These are phyloP conservation scores for Ichneumon xanthorius DNA, from an alignment of 2,888 invertebrate species.

Conservation along the genomic window DNA sequence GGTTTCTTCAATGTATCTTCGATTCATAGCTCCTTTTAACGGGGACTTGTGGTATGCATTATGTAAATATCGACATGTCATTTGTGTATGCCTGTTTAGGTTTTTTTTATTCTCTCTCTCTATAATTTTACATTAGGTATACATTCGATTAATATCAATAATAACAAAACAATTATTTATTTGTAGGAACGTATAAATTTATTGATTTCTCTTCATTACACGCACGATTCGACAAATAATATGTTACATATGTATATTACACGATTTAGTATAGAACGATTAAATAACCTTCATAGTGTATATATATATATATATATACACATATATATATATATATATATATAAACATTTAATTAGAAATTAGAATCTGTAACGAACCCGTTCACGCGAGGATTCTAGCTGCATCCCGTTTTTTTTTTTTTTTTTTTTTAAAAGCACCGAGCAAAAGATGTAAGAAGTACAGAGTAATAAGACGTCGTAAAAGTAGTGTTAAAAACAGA, in stretches of 20 bases:
- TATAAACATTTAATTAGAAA: constrained; percentile 41
- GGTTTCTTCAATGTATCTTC: constrained; percentile 20
- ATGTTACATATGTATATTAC: constrained; percentile 61
- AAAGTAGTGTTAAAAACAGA: constrained; percentile 48
- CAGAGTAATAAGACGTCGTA: constrained; percentile 38
- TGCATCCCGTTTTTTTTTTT: constrained; percentile 20
- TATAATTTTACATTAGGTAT: constrained; percentile 12
- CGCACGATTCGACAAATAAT: constrained; percentile 54
- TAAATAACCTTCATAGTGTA: constrained; percentile 25
- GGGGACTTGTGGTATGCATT: constrained; percentile 19
- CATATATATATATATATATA: constrained; percentile 31
- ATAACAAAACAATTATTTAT: constrained; percentile 57
- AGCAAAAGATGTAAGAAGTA: constrained; percentile 32
- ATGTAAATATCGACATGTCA: constrained; percentile 52
- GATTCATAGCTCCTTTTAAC: constrained; percentile 17
- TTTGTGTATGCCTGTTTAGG: constrained; percentile 39
- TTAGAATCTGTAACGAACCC: constrained; percentile 52
- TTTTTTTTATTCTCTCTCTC: constrained; percentile 24
- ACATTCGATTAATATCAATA: constrained; percentile 39
- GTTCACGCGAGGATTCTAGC: constrained; percentile 41
- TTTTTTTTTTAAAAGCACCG: constrained; percentile 37
- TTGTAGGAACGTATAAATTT: constrained; percentile 73
- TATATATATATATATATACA: constrained; percentile 19
- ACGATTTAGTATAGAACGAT: constrained; percentile 45
- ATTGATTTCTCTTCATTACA: constrained; percentile 69